These are phyloP conservation scores for Otolemur crassicaudatus DNA, from an alignment of 2,797 vertebrate genomes.

Conservation along the genomic window DNA sequence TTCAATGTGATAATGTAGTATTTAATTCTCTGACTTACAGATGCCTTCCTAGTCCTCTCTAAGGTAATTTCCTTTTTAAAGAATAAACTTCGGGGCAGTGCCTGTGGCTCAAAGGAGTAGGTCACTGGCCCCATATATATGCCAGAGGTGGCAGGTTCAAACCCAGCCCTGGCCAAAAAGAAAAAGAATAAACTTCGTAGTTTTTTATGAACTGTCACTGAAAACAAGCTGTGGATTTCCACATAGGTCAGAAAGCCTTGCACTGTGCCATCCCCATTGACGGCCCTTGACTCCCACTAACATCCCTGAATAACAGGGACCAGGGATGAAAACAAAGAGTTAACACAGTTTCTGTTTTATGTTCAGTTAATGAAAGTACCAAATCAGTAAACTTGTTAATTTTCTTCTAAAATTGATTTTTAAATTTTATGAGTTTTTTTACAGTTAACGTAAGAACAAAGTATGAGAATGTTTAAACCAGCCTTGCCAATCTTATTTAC, in stretches of 20 bases:
- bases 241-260: neutral
- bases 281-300: neutral
- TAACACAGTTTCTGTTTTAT: neutral
- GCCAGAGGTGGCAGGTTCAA: too few relatives aligned
- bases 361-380: neutral
- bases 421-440: conserved; percentile 33
- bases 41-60: neutral
- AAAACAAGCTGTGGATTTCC: neutral
- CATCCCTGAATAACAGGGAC: neutral
- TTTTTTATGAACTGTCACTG: neutral
- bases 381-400: conserved; percentile 49
- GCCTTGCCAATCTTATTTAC: neutral
- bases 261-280: neutral
- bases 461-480: conserved; percentile 17
- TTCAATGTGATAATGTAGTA: neutral
- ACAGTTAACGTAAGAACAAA: neutral
- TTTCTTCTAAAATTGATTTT: conserved; percentile 38
- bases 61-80: conserved; percentile 39
- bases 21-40: neutral
- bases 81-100: neutral
- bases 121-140: too few relatives aligned
- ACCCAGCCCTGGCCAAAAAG: too few relatives aligned
- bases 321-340: neutral
- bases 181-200: neutral
- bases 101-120: too few relatives aligned